phyloP scores from a whole-genome alignment of 2,888 invertebrate species.

The Pyrgus malvae region DNA sequence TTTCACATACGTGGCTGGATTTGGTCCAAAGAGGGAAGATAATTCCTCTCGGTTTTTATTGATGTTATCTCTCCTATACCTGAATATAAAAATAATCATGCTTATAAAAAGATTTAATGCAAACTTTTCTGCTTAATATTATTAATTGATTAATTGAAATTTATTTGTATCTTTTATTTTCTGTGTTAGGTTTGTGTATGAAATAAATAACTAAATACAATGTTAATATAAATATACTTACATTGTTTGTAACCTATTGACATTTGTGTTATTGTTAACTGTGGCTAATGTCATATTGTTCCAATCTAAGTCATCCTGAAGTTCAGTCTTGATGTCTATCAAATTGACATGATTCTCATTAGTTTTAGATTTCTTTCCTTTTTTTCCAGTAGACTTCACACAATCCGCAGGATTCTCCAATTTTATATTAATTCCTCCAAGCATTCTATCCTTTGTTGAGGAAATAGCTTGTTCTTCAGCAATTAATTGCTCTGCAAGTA shows the following conservation, averaged over 20 bases:
- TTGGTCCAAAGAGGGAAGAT: constrained; percentile 67
- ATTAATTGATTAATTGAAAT: background rate
- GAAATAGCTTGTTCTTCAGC: constrained; percentile 42
- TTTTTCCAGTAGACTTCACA: constrained; percentile 45
- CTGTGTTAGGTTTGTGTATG: background rate
- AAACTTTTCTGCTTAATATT: no score
- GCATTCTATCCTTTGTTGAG: constrained; percentile 62
- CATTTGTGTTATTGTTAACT: constrained; percentile 63
- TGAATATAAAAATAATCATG: constrained; percentile 56
- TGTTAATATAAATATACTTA: constrained; percentile 46
- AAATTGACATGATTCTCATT: constrained; percentile 48
- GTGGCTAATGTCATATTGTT: constrained; percentile 75
- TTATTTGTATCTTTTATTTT: background rate
- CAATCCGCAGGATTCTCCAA: constrained; percentile 52
- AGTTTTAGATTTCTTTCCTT: constrained; percentile 53
- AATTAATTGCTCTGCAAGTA: constrained; percentile 50
- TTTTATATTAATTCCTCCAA: constrained; percentile 72
- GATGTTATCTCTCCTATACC: constrained; percentile 75
- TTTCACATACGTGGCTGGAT: constrained; percentile 74
- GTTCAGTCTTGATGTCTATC: constrained; percentile 73
- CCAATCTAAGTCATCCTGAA: constrained; percentile 75
- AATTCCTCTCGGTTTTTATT: constrained; percentile 70
- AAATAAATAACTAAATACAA: background rate
- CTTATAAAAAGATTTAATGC: background rate
- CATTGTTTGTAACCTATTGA: constrained; percentile 69